Conservation (phyloP, 2,797 vertebrate genomes). For the Rhynchonycteris naso region DNA sequence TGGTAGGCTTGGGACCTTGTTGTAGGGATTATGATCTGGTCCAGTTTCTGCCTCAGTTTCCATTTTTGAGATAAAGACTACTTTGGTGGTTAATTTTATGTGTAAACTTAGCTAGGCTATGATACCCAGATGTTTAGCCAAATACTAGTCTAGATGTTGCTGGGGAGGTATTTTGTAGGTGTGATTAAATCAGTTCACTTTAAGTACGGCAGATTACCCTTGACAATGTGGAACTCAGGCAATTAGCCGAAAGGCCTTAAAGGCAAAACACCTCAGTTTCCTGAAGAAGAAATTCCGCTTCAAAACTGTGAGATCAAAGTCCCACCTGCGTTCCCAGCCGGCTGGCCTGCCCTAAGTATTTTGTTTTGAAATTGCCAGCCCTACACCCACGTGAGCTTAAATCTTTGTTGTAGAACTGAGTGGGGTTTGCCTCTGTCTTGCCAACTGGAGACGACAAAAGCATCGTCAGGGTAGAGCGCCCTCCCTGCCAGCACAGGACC, state of each 20-base stretch:
- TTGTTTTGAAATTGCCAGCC: not conserved
- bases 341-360: not conserved
- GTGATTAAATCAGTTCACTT: not conserved
- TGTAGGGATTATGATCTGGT: not conserved
- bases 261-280: conserved; percentile 23
- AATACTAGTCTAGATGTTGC: not conserved
- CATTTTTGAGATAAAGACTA: not conserved
- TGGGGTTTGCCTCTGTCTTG: not conserved
- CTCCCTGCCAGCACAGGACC: not conserved
- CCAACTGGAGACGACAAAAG: not conserved
- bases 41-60: not conserved
- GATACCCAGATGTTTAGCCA: not conserved
- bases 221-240: not conserved
- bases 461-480: not conserved
- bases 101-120: not conserved
- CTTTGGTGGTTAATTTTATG: not conserved
- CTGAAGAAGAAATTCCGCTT: conserved; percentile 25
- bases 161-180: not conserved
- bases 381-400: not conserved
- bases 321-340: not conserved
- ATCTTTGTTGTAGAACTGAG: not conserved
- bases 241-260: not conserved
- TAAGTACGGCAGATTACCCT: not conserved
- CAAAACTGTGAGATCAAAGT: not conserved
- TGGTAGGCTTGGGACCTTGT: not conserved